Evolutionary conservation across 2,888 invertebrate genomes (phyloP).

Genomic region (Trimorus sp.): DNA sequence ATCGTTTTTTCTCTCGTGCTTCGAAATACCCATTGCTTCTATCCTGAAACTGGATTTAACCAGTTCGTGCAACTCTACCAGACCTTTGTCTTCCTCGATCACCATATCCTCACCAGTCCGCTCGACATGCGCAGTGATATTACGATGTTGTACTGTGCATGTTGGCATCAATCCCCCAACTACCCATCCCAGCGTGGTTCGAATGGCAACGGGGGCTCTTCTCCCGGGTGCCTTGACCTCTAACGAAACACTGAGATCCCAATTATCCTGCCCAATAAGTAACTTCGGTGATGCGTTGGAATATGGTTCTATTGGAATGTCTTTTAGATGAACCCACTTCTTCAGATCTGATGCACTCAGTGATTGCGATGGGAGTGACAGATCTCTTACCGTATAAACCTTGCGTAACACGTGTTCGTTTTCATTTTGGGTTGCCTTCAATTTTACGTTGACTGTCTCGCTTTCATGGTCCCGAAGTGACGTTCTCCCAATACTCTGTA

Average conservation of each 20-base stretch:
- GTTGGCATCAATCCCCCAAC: no score
- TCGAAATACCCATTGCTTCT: neutral
- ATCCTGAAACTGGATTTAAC: neutral
- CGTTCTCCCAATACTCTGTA: neutral
- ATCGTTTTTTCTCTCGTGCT: neutral
- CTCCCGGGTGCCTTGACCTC: no score
- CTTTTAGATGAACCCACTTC: neutral
- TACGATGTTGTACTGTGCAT: no score
- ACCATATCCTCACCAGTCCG: no score
- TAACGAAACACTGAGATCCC: neutral
- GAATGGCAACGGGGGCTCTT: no score
- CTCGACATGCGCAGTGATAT: no score
- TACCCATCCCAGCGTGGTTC: no score
- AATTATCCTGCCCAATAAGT: conserved; percentile 1
- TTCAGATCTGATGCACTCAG: neutral
- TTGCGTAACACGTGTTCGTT: no score
- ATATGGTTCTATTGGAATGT: neutral
- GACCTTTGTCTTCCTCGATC: no score
- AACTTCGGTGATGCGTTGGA: neutral
- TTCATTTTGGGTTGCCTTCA: no score
- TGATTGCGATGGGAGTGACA: neutral
- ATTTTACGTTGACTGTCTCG: neutral
- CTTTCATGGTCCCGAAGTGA: neutral
- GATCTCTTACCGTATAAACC: neutral
- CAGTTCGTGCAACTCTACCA: neutral